These are phyloP conservation scores for Drosophila ficusphila DNA, from an alignment of 1,140 invertebrate species.

Conservation along the genomic window DNA sequence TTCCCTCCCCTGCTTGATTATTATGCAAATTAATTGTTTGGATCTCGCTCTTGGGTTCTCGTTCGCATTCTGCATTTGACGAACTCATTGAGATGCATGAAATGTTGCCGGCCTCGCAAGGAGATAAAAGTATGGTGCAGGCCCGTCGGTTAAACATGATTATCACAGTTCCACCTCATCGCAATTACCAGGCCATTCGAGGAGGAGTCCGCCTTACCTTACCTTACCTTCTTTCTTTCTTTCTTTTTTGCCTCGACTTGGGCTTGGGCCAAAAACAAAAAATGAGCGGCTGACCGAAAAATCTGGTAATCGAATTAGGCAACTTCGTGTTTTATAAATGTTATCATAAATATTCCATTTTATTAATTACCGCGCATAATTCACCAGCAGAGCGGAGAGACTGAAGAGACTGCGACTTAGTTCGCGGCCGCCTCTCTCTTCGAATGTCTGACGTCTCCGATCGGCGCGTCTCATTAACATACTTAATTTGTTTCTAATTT, in stretches of 20 bases:
- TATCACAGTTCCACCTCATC: conserved; percentile 80
- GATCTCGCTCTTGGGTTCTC: conserved; percentile 26
- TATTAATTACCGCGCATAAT: conserved; percentile 82
- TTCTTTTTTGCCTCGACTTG: neutral
- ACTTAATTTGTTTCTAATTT: conserved; percentile 82
- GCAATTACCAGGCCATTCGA: conserved; percentile 64
- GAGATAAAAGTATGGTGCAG: conserved; percentile 6
- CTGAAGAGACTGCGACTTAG: conserved; percentile 9
- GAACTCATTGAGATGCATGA: conserved; percentile 80
- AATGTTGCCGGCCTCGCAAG: conserved; percentile 29
- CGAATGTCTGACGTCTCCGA: neutral
- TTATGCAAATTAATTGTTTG: conserved; percentile 78
- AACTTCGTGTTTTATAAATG: conserved; percentile 82
- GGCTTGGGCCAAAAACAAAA: conserved; percentile 1
- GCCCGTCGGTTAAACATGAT: conserved; percentile 71
- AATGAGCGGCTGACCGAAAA: conserved; percentile 44
- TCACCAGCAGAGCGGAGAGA: conserved; percentile 47
- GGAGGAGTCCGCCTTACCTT: conserved; percentile 8
- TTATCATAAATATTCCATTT: conserved; percentile 83
- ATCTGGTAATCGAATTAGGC: conserved; percentile 80
- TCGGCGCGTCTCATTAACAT: conserved; percentile 68
- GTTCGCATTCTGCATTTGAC: conserved; percentile 56
- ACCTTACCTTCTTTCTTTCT: neutral
- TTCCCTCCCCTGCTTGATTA: conserved; percentile 53
- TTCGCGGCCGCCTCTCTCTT: conserved; percentile 29